Base-by-base conservation (phyloP, 2,888 invertebrate species). In the Drosophila hamatofila region DNA sequence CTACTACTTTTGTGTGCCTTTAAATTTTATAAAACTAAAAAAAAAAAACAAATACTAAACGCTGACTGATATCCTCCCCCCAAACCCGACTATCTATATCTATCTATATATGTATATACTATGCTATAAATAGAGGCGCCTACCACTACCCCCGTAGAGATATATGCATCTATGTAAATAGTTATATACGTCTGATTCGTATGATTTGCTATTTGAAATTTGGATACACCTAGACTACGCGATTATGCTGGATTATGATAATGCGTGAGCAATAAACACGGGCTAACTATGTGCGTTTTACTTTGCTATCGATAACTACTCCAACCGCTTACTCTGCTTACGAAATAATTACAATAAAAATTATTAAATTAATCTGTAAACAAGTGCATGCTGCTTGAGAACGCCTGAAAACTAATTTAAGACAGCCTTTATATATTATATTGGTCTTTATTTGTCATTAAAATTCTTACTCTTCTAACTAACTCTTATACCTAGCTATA, bases 361-460 rank as follows among this genome's bases (percentile, higher is more conserved):
- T 16, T 46, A 21, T 23, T 55, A n/a, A 44, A 37, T n/a, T 30
- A 18, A 44, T 18, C 52, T 52, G 42, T 35, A 4, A 9, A 27
- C 18, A 51, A 39, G 46, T 70, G 83, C 83, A 83, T 83, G 83
- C 80, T 89, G 83, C 83, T 84, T 83, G 83, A 37, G 62, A 75
- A 69, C 72, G 84, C 75, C 70, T 78, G 30, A 27, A 3, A 48
- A 46, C 33, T 54, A 51, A 35, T 23, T 52, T 37, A 37, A 48
- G 14, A n/a, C 48, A 11, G 27, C 41, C 21, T 39, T 18, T 59
- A 16, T 37, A 37, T 37, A 46, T 27, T 21, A 14, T 25, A 16
- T 27, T 48, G 18, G 48, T 27, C 49, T 27, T 48, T 62, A 18
- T 41, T 52, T 46, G n/a, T 41, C 55, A 33, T 27, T 12, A 5